phyloP scores from a whole-genome alignment of 2,888 invertebrate species.

The Calliopum simillimum region DNA sequence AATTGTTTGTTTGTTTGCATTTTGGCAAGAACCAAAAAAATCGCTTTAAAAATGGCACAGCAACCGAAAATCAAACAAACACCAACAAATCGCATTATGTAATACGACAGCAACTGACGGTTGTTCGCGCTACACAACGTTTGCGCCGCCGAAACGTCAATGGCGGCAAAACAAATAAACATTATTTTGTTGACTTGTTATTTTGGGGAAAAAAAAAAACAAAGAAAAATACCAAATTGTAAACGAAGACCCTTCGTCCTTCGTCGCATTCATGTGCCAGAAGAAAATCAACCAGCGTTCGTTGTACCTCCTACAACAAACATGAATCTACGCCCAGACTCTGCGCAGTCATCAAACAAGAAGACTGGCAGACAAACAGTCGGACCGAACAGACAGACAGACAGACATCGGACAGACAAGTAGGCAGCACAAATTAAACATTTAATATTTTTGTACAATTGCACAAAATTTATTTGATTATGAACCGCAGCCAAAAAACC shows the following conservation, averaged over 20 bases:
- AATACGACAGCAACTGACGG: background rate
- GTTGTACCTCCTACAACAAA: slow-evolving; percentile 7
- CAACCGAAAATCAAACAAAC: background rate
- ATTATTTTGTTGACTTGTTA: slow-evolving; percentile 4
- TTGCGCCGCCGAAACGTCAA: background rate
- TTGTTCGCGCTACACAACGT: background rate
- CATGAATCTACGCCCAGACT: background rate
- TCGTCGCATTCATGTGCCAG: background rate
- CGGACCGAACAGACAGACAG: background rate
- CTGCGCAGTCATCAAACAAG: too few relatives aligned
- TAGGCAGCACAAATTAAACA: slow-evolving; percentile 32
- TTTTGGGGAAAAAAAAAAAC: slow-evolving; percentile 5
- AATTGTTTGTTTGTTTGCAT: background rate
- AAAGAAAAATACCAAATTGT: too few relatives aligned
- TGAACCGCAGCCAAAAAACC: slow-evolving; percentile 30
- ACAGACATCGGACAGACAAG: background rate
- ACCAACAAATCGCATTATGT: background rate
- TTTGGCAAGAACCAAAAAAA: background rate
- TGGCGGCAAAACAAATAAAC: slow-evolving; percentile 16
- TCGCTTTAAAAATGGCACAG: background rate
- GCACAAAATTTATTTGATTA: slow-evolving; percentile 30
- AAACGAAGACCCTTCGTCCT: slow-evolving; percentile 2
- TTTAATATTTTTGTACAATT: slow-evolving; percentile 37
- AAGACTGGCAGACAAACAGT: background rate
- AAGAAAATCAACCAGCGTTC: slow-evolving; percentile 10